phyloP scores from a whole-genome alignment of 2,888 invertebrate species.

The Drosophila sordidula region DNA sequence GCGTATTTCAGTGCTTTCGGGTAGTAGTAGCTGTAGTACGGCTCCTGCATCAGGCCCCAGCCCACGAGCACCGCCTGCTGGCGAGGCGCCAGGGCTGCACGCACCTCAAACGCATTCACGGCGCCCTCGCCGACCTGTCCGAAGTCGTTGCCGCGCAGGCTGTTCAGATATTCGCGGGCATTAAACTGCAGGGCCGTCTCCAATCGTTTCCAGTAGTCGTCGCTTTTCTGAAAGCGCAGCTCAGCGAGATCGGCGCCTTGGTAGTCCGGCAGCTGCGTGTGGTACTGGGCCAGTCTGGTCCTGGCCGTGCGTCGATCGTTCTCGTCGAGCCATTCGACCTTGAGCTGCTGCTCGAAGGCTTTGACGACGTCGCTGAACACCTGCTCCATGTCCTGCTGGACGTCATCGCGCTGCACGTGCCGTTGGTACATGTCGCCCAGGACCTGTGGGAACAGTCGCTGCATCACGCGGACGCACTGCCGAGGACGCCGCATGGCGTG shows the following conservation, averaged over 20 bases:
- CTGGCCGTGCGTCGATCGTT: slow-evolving; percentile 70
- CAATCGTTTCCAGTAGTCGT: slow-evolving; percentile 73
- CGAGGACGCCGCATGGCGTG: slow-evolving; percentile 46
- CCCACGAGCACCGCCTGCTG: slow-evolving; percentile 71
- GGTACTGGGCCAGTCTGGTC: slow-evolving; percentile 61
- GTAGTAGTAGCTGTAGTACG: slow-evolving; percentile 77
- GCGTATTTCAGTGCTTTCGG: slow-evolving; percentile 75
- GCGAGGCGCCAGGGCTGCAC: slow-evolving; percentile 54
- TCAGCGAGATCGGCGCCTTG: slow-evolving; percentile 55
- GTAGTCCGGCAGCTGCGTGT: slow-evolving; percentile 68
- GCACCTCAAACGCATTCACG: slow-evolving; percentile 70
- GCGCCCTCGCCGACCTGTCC: slow-evolving; percentile 27
- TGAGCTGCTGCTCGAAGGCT: slow-evolving; percentile 64
- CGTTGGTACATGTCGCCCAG: slow-evolving; percentile 79
- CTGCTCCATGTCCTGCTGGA: slow-evolving; percentile 62
- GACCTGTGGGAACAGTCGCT: slow-evolving; percentile 76
- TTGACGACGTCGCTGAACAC: slow-evolving; percentile 67
- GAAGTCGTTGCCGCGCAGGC: slow-evolving; percentile 59
- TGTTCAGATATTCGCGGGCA: slow-evolving; percentile 58
- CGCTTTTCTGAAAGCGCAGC: slow-evolving; percentile 58
- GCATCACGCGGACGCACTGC: slow-evolving; percentile 67
- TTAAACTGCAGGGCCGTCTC: slow-evolving; percentile 63
- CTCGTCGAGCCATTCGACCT: slow-evolving; percentile 75
- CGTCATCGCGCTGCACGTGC: slow-evolving; percentile 53
- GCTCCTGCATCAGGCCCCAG: slow-evolving; percentile 79